A percentile compares a stretch with the other conserved stretches of the same genome.
Evolutionary conservation across 2,113 vertebrate species (phyloP).

Genomic region (Notarius lentiginosus): DNA sequence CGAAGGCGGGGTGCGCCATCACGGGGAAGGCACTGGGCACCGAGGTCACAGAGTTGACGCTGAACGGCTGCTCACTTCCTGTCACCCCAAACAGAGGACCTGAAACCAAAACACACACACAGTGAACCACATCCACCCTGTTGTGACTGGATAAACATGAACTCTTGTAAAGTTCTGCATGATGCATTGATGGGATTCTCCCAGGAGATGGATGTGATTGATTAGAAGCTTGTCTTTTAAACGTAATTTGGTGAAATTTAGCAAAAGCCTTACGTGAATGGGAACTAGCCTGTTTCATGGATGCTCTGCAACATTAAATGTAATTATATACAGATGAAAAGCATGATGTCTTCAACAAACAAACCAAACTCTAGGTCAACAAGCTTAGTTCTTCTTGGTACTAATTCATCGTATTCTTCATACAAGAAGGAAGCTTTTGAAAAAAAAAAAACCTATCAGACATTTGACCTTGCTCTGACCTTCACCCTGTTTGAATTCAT

Average conservation of each 20-base stretch:
- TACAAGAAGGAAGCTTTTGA: not conserved
- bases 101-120: slow-evolving; percentile 55
- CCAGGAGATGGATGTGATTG: not conserved
- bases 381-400: not conserved
- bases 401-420: no score
- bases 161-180: not conserved
- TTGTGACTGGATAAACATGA: no score
- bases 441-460: not conserved
- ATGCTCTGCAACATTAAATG: not conserved
- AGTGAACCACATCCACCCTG: no score
- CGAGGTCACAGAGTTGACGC: slow-evolving; percentile 83
- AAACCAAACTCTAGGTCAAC: not conserved
- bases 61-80: slow-evolving; percentile 84
- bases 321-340: not conserved
- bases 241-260: not conserved
- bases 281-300: not conserved
- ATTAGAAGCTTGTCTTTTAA: not conserved
- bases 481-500: not conserved
- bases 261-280: not conserved
- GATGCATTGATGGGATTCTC: not conserved
- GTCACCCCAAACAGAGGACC: slow-evolving; percentile 83
- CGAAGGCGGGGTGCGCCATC: slow-evolving; percentile 86
- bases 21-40: slow-evolving; percentile 90
- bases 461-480: not conserved
- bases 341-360: no score